Evolutionary conservation across 2,797 vertebrate species (phyloP), one percentile per base, ranked within the genome.

Genomic region (Anisognathus igniventris): DNA sequence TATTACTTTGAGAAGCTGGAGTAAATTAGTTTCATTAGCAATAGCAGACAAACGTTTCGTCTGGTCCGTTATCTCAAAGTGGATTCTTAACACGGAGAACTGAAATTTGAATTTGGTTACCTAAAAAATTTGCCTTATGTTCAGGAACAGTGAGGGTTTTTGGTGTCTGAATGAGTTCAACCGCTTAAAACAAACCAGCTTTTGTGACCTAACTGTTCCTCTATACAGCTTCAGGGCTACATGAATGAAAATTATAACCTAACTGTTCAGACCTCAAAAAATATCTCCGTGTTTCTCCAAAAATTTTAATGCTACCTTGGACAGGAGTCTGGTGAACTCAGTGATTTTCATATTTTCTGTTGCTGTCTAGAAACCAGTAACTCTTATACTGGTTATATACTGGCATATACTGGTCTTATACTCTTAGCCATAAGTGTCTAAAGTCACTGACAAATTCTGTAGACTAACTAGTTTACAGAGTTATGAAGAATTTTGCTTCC

Each of bases 1-100:
- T 91, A 76, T 66, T 88, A 40, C 86, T 80, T 79, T 90, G 82
- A 96, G 93, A 96, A 92, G 90, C 89, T 88, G 44, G 15, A 78
- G 39, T 58, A 94, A 96, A 96, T 97, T 92, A 96, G 93, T 95
- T 97, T 96, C 88, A 88, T 96, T 96, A 95, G 76, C 22, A 37
- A 78, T 84, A 78, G 57, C 64, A 94, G 51, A 42, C 54, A 56
- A 94, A 94, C 61, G 7, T 92, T 94, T 95, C 70, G 92, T 96
- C 42, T 86, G 75, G 67, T 75, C 82, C 72, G 88, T 96, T 94
- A 86, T 78, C 94, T 94, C 92, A 91, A 93, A 96, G 91, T 94
- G 85, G 76, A 81, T 94, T 66, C 76, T 91, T 95, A 94, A 71
- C 40, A 33, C 3, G 3, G 56, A 83, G 85, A 78, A 81, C 58